These are phyloP conservation scores for Lepidothrix coronata DNA, from an alignment of 2,113 vertebrate species.

Conservation along the genomic window DNA sequence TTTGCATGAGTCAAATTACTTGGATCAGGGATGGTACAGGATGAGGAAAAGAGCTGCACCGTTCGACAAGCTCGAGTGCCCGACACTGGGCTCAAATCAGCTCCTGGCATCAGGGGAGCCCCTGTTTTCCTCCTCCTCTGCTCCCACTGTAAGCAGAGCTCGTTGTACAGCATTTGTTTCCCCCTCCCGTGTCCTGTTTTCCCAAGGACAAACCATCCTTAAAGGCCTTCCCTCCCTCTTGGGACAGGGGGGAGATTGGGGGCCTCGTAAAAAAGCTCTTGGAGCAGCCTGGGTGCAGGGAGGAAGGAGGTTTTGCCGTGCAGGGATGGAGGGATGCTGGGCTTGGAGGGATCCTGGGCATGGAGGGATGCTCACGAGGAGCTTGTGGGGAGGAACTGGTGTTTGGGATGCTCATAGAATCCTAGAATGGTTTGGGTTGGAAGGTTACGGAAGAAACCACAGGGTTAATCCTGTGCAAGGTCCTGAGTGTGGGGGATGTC, in stretches of 20 bases:
- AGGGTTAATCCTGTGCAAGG: accelerated
- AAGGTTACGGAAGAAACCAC: accelerated
- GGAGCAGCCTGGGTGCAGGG: background rate
- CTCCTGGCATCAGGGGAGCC: background rate
- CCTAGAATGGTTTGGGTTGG: accelerated
- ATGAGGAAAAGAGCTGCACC: background rate
- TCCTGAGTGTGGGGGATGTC: accelerated
- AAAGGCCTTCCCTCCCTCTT: background rate
- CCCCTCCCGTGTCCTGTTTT: accelerated
- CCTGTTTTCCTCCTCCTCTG: background rate
- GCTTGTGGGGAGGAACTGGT: background rate
- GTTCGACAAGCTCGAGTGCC: accelerated
- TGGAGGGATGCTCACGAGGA: background rate
- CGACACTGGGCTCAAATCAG: accelerated
- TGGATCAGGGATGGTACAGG: accelerated
- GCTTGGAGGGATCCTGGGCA: no score
- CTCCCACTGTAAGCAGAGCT: background rate
- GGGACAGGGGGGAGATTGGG: accelerated
- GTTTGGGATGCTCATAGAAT: background rate
- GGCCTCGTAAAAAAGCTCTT: accelerated
- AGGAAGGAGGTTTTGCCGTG: background rate
- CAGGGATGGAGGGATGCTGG: background rate
- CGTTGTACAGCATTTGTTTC: accelerated
- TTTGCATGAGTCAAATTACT: background rate
- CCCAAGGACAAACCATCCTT: background rate